Evolutionary conservation across 64 coral and sea anemone genomes (phyloP).

Genomic region (Anthopleura sola): DNA sequence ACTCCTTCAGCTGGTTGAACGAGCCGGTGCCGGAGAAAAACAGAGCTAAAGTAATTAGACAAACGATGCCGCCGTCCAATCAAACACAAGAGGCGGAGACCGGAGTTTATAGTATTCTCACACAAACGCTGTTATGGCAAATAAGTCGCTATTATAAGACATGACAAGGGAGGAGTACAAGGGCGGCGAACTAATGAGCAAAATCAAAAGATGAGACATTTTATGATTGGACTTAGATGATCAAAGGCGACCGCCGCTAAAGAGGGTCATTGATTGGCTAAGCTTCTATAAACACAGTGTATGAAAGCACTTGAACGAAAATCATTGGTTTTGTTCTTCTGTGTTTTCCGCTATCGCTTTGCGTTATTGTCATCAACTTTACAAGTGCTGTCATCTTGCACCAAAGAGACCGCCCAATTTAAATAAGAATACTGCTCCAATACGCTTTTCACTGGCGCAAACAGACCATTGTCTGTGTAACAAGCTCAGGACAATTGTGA

Average conservation of each 20-base stretch:
- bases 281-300: constrained; percentile 84
- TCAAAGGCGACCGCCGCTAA: constrained; percentile 79
- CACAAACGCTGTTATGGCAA: constrained; percentile 99
- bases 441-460: constrained; percentile 88
- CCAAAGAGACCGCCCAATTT: constrained; percentile 99
- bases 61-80: constrained; percentile 99
- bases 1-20: constrained; percentile 89
- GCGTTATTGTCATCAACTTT: constrained; percentile 93
- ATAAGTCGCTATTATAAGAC: constrained; percentile 99
- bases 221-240: constrained; percentile 97
- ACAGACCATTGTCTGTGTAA: constrained; percentile 95
- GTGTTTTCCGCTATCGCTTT: constrained; percentile 92
- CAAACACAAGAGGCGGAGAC: constrained; percentile 87
- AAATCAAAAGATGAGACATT: constrained; percentile 99
- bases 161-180: constrained; percentile 96
- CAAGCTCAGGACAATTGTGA: constrained; percentile 95
- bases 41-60: constrained; percentile 99
- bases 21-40: constrained; percentile 91
- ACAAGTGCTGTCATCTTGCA: constrained; percentile 92
- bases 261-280: constrained; percentile 70
- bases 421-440: constrained; percentile 94
- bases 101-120: constrained; percentile 92
- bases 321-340: constrained; percentile 99
- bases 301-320: constrained; percentile 86
- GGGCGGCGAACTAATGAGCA: constrained; percentile 99